Conservation (phyloP, 2,797 vertebrate genomes). For the Poliocrania exsul region DNA sequence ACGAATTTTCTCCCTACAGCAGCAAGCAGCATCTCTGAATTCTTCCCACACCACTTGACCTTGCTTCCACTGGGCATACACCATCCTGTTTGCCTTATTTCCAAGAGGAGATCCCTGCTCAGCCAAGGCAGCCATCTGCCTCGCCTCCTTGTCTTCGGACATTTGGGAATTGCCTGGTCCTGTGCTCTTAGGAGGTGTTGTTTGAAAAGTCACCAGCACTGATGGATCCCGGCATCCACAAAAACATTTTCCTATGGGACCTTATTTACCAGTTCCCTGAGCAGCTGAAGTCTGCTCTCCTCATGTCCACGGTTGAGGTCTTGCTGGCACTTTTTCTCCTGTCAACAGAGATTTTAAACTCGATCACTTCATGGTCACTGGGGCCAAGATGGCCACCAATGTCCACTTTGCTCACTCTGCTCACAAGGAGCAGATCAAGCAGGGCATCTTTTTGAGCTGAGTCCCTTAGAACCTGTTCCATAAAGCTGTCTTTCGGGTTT, state of each 20-base stretch:
- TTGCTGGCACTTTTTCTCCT: background rate
- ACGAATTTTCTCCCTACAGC: background rate
- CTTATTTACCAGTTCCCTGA: background rate
- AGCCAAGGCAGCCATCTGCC: background rate
- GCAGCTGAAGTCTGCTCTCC: background rate
- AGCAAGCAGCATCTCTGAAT: background rate
- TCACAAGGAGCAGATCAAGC: background rate
- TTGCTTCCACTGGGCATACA: background rate
- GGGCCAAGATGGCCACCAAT: background rate
- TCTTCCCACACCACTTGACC: background rate
- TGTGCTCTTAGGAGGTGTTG: background rate
- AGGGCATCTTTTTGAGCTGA: background rate
- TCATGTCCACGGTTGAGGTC: background rate
- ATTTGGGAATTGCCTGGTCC: background rate
- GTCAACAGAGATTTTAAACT: background rate
- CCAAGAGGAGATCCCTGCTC: background rate
- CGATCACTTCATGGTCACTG: background rate
- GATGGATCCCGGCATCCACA: background rate
- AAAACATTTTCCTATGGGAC: background rate
- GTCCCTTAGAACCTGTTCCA: background rate
- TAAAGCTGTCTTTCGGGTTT: background rate
- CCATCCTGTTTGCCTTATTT: background rate
- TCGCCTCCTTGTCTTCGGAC: background rate
- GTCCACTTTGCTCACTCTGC: background rate
- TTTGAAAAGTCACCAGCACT: background rate